Conservation (phyloP, 1,140 invertebrate species). For the Spodoptera litura region DNA sequence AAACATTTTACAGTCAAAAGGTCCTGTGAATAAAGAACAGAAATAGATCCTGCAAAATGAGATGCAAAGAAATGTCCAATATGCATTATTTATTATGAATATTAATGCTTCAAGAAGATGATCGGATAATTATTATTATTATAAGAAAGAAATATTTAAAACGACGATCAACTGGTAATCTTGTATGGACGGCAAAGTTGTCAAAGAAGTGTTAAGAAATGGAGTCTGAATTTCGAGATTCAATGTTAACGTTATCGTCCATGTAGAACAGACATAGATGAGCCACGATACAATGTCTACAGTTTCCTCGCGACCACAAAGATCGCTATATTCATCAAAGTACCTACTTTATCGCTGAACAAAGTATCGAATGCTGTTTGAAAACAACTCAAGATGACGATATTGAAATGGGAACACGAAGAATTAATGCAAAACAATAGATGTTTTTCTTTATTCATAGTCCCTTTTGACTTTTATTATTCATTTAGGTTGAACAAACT, state of each 20-base stretch:
- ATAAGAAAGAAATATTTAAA: neutral
- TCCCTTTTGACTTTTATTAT: conserved; percentile 61
- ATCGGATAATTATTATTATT: too few relatives aligned
- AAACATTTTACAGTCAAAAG: conserved; percentile 65
- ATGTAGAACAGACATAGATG: too few relatives aligned
- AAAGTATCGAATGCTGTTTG: too few relatives aligned
- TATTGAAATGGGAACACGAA: neutral
- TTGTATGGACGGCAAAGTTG: too few relatives aligned
- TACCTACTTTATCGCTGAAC: neutral
- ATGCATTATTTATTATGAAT: neutral
- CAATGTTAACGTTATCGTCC: too few relatives aligned
- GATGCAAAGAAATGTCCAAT: neutral
- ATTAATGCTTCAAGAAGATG: too few relatives aligned
- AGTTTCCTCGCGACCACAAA: too few relatives aligned
- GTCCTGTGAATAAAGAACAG: conserved; percentile 60
- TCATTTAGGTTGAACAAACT: conserved; percentile 9
- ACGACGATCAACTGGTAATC: too few relatives aligned
- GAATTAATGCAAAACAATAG: neutral
- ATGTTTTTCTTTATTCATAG: conserved; percentile 38
- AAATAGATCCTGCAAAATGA: neutral
- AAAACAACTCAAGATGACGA: neutral
- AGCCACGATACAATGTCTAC: too few relatives aligned
- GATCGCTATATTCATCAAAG: too few relatives aligned
- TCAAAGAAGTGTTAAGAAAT: too few relatives aligned
- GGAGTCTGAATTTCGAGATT: too few relatives aligned